A percentile compares a stretch with the other conserved stretches of the same genome.
phyloP scores from a whole-genome alignment of 2,113 vertebrate species.

The Psophia crepitans region DNA sequence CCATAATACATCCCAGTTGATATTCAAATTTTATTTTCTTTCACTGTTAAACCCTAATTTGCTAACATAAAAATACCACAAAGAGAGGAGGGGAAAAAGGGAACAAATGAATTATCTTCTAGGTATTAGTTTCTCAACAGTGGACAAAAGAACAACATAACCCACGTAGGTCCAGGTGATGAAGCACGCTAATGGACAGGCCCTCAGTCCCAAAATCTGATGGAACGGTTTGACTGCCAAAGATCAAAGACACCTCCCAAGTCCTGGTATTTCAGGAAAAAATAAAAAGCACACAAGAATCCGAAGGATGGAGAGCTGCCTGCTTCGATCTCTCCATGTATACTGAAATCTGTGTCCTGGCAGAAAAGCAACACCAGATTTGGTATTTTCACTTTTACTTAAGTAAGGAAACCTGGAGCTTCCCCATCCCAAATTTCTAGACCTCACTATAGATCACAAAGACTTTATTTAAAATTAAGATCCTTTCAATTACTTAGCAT shows the following conservation, averaged over 20 bases:
- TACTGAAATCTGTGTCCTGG: background rate
- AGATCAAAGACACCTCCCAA: background rate
- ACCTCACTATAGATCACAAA: background rate
- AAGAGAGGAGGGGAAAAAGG: rapidly evolving
- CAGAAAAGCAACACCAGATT: background rate
- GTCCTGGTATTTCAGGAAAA: background rate
- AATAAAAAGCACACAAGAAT: background rate
- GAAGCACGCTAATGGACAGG: background rate
- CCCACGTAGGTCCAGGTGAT: rapidly evolving
- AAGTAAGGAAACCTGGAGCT: background rate
- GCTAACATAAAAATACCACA: background rate
- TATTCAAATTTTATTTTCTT: background rate
- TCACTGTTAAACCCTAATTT: background rate
- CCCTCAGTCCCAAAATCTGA: background rate
- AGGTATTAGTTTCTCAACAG: background rate
- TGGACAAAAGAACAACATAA: background rate
- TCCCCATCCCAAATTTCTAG: background rate
- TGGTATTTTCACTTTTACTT: background rate
- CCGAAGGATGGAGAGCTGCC: background rate
- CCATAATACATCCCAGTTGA: background rate
- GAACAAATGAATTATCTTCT: background rate
- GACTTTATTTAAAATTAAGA: background rate
- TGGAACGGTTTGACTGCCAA: background rate
- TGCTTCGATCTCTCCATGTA: background rate
- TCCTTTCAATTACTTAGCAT: background rate